A percentile compares a stretch with the other conserved stretches of the same genome.
Conservation (phyloP, 2,113 vertebrate genomes). For the Marmota monax region DNA sequence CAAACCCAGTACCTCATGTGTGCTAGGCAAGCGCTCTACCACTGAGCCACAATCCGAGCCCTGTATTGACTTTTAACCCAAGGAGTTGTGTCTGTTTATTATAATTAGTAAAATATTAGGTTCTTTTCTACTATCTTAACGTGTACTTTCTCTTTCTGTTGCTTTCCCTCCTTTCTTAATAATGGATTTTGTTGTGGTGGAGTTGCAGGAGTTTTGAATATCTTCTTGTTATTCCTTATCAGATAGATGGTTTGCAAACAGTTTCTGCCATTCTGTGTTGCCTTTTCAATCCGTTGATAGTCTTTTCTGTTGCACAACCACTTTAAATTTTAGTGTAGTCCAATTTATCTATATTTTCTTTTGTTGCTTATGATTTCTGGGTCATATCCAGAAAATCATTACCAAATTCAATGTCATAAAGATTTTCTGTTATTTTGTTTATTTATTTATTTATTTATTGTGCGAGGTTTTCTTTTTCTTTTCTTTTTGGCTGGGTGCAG, state of each 20-base stretch:
- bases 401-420: not conserved
- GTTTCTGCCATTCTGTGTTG: not conserved
- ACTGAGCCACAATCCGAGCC: not conserved
- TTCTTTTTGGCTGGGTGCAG: no score
- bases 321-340: not conserved
- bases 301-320: not conserved
- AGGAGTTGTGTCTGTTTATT: not conserved
- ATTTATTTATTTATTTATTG: not conserved
- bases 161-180: not conserved
- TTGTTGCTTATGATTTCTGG: not conserved
- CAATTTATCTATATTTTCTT: not conserved
- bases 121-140: not conserved
- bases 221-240: not conserved
- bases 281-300: not conserved
- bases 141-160: not conserved
- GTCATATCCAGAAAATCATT: not conserved
- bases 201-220: not conserved
- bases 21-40: no score
- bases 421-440: not conserved
- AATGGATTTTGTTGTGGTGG: not conserved
- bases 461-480: no score
- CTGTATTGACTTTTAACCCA: not conserved
- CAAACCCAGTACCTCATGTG: fast-evolving
- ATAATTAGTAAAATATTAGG: not conserved
- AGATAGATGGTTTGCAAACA: not conserved